These are phyloP conservation scores for Sisor rabdophorus DNA, from an alignment of 2,113 vertebrate species.

Conservation along the genomic window DNA sequence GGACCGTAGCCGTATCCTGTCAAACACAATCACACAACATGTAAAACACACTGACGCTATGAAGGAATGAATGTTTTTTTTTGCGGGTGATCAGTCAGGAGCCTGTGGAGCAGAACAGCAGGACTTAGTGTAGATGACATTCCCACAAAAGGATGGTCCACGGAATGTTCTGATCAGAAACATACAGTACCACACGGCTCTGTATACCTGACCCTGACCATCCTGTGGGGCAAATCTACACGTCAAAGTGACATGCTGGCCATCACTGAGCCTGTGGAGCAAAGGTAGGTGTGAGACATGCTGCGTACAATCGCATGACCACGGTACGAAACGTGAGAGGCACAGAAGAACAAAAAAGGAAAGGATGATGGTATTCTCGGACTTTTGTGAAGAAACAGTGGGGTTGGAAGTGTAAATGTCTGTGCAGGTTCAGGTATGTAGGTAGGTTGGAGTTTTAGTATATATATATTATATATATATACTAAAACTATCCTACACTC, in stretches of 20 bases:
- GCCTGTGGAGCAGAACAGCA: slow-evolving; percentile 10
- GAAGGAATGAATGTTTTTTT: background rate
- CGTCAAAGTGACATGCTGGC: background rate
- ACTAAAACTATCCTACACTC: no score
- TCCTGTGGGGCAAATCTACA: slow-evolving; percentile 1
- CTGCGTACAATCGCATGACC: background rate
- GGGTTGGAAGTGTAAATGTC: background rate
- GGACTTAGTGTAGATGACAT: background rate
- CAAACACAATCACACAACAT: slow-evolving; percentile 35
- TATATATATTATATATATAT: no score
- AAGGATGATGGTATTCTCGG: background rate
- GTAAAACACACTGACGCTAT: background rate
- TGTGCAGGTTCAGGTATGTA: no score
- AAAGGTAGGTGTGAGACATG: slow-evolving; percentile 5
- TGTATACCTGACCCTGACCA: background rate
- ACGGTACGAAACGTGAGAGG: background rate
- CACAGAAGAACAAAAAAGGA: background rate
- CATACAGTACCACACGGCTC: no score
- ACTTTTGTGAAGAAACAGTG: slow-evolving; percentile 7
- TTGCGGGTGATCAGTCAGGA: no score
- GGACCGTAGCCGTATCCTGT: slow-evolving; percentile 60
- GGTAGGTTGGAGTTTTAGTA: no score
- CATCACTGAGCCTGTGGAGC: background rate
- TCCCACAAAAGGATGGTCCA: slow-evolving; percentile 2
- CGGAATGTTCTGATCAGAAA: background rate